Conservation (phyloP, 2,113 vertebrate genomes). For the Oreotrochilus melanogaster region DNA sequence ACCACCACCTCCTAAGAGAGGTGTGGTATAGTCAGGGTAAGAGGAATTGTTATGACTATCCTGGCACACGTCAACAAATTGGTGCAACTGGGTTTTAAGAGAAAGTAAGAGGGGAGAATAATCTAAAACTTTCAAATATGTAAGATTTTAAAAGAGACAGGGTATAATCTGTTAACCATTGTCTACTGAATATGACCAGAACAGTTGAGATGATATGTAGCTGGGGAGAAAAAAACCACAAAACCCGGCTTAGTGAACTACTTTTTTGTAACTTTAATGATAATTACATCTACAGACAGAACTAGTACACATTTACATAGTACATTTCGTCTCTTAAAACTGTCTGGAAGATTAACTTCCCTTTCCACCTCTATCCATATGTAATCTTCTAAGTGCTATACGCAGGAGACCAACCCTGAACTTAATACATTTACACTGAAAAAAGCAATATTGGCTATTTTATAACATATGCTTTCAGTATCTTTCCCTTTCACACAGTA, state of each 20-base stretch:
- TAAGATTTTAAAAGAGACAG: neutral
- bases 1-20: neutral
- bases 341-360: conserved; percentile 9
- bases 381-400: neutral
- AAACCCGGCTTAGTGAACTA: neutral
- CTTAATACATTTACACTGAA: neutral
- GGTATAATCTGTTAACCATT: neutral
- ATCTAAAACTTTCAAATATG: neutral
- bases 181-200: neutral
- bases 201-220: neutral
- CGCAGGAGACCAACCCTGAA: neutral
- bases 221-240: neutral
- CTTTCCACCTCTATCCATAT: neutral
- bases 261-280: neutral
- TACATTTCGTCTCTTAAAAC: conserved; percentile 6
- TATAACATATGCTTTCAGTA: neutral
- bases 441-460: neutral
- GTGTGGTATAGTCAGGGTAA: neutral
- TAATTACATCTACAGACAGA: conserved; percentile 33
- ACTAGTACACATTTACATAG: conserved; percentile 44
- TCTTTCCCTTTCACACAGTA: neutral
- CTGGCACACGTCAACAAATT: neutral
- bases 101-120: neutral
- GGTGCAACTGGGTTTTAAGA: neutral
- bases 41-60: neutral